Evolutionary conservation across 2,797 vertebrate genomes (phyloP).

Genomic region (Gymnothorax reevesii): DNA sequence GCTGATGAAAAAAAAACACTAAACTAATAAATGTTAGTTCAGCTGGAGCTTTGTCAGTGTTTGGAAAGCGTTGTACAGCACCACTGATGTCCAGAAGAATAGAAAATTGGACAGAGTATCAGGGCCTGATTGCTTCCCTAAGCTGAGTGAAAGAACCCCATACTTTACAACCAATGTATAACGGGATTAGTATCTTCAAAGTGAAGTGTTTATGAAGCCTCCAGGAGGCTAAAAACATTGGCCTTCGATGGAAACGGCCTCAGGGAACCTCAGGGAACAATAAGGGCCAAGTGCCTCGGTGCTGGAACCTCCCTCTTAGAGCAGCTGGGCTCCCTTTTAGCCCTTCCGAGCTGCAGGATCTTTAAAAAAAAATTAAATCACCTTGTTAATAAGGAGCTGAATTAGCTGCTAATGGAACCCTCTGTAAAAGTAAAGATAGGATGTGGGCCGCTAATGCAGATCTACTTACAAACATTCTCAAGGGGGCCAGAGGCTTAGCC

Average conservation of each 20-base stretch:
- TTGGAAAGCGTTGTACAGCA: not conserved
- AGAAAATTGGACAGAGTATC: not conserved
- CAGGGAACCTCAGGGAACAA: not conserved
- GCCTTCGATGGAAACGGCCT: not conserved
- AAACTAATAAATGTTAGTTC: too few species aligned
- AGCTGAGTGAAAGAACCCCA: not conserved
- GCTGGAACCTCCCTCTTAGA: not conserved
- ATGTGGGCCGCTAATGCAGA: not conserved
- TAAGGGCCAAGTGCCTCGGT: not conserved
- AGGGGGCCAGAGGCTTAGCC: not conserved
- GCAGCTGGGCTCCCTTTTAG: not conserved
- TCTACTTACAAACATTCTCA: not conserved
- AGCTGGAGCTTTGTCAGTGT: too few species aligned
- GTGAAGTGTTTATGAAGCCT: not conserved
- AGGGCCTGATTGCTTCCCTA: not conserved
- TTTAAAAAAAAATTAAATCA: not conserved
- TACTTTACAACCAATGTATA: not conserved
- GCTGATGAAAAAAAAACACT: too few species aligned
- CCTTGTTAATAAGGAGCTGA: conserved; percentile 3
- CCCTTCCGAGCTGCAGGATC: not conserved
- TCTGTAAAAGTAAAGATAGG: not conserved
- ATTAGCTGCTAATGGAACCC: not conserved
- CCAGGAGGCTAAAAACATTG: not conserved
- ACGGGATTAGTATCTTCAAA: not conserved
- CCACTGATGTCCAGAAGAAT: not conserved